Evolutionary conservation across 2,797 vertebrate species (phyloP).

Genomic region (Ctenopoma multispine): DNA sequence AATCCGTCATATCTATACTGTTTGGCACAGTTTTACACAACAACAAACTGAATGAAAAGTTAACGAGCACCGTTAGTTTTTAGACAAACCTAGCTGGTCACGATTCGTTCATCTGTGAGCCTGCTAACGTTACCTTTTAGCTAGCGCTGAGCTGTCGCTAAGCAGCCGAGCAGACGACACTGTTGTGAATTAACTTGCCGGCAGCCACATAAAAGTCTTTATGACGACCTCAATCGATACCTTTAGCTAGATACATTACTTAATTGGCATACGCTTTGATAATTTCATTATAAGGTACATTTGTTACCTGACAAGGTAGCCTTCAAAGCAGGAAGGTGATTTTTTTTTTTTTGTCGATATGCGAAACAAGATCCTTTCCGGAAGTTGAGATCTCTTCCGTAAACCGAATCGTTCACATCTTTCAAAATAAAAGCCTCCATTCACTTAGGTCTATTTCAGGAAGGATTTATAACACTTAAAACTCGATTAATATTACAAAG

Average conservation of each 20-base stretch:
- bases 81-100: neutral
- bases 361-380: slow-evolving; percentile 72
- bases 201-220: neutral
- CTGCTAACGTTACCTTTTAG: slow-evolving; percentile 68
- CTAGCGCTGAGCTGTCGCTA: slow-evolving; percentile 63
- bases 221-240: neutral
- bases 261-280: neutral
- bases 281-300: neutral
- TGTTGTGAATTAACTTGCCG: slow-evolving; percentile 29
- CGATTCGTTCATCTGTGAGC: slow-evolving; percentile 6
- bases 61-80: neutral
- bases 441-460: no score
- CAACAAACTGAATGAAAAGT: neutral
- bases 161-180: slow-evolving; percentile 36
- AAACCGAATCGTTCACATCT: neutral
- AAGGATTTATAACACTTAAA: neutral
- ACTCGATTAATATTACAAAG: neutral
- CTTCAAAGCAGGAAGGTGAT: slow-evolving; percentile 71
- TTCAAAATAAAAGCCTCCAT: slow-evolving; percentile 62
- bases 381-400: slow-evolving; percentile 59
- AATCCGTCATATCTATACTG: fast-evolving
- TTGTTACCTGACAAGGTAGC: slow-evolving; percentile 77
- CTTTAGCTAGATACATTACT: neutral
- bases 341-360: slow-evolving; percentile 77
- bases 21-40: neutral